phyloP scores from a whole-genome alignment of 2,797 vertebrate species.

The Poeciliopsis infans region DNA sequence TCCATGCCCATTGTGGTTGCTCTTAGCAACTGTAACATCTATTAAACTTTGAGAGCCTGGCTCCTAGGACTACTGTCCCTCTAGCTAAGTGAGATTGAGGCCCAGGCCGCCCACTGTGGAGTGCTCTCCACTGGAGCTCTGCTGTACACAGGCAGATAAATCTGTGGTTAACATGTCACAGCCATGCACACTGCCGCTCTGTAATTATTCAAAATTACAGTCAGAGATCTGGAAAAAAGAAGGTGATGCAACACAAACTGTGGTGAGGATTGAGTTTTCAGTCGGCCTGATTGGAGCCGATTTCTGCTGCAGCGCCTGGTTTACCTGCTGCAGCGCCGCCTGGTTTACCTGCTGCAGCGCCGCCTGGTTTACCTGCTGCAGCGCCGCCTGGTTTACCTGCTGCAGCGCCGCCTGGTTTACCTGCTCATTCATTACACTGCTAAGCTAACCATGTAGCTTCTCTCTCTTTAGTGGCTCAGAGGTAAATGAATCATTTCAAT shows the following conservation, averaged over 20 bases:
- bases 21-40: conserved; percentile 75
- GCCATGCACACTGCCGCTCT: conserved; percentile 53
- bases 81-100: conserved; percentile 79
- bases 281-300: conserved; percentile 66
- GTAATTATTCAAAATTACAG: conserved; percentile 78
- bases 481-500: neutral
- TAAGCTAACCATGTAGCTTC: conserved; percentile 4
- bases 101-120: conserved; percentile 62
- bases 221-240: conserved; percentile 71
- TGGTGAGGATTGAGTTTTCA: conserved; percentile 61
- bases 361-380: no score
- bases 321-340: conserved; percentile 30
- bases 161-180: conserved; percentile 80
- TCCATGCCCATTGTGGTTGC: conserved; percentile 58
- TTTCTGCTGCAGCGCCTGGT: conserved; percentile 48
- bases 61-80: conserved; percentile 70
- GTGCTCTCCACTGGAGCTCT: conserved; percentile 70
- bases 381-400: no score
- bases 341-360: no score
- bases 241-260: conserved; percentile 64
- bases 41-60: conserved; percentile 76
- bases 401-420: no score
- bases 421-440: neutral
- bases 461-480: conserved; percentile 25
- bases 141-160: conserved; percentile 74